phyloP scores from a whole-genome alignment of 2,113 vertebrate species.

The Pluvianellus socialis region DNA sequence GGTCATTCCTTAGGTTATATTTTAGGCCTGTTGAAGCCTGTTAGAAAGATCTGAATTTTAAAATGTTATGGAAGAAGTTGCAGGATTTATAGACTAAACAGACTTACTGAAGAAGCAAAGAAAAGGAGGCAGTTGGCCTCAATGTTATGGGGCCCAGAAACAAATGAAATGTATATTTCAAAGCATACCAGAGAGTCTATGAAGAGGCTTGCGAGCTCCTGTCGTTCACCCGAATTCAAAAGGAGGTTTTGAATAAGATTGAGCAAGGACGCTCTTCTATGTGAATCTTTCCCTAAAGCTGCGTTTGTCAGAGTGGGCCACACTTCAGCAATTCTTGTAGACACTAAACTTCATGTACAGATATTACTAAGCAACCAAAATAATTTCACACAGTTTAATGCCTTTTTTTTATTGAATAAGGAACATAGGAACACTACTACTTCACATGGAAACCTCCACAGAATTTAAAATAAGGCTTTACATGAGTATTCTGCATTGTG shows the following conservation, averaged over 20 bases:
- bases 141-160: neutral
- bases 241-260: neutral
- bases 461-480: neutral
- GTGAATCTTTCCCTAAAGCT: neutral
- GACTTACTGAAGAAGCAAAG: neutral
- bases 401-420: neutral
- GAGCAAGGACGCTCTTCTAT: neutral
- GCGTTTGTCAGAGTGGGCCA: neutral
- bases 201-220: neutral
- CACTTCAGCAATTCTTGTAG: neutral
- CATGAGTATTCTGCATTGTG: neutral
- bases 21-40: neutral
- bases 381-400: neutral
- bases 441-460: neutral
- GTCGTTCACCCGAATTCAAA: neutral
- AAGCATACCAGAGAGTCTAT: neutral
- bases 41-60: neutral
- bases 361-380: neutral
- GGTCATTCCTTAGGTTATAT: neutral
- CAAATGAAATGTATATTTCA: neutral
- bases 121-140: neutral
- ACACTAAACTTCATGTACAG: neutral
- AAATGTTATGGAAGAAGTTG: neutral
- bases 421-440: neutral
- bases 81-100: neutral